Evolutionary conservation across 2,113 vertebrate genomes (phyloP), one percentile per base, ranked within the genome.

Genomic region (Ivindomyrus marchei): DNA sequence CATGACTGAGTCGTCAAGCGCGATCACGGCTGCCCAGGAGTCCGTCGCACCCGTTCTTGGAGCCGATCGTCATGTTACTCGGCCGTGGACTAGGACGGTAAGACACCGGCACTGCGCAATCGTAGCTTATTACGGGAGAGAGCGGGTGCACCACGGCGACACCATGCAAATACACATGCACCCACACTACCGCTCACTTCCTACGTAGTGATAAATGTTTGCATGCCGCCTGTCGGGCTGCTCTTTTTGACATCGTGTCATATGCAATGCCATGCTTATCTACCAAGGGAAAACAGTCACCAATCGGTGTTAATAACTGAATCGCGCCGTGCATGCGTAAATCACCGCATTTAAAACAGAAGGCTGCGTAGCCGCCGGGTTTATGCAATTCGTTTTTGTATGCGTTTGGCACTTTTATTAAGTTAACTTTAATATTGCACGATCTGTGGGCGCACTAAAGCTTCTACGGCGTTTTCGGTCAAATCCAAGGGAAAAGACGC

Each of bases 1-100:
- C 89, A 27, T 87, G 66, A 90, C 17, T 87, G 36, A 74, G 36
- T 21, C 74, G 74, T 42, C 74, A 24, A 39, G n/a, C 27, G 84
- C 24, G 24, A 49, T 47, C 84, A 49, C 47, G 4, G 47, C 45
- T 46, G 84, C 47, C 84, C 84, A n/a, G 84, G 84, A 24, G 47
- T 83, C 49, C 74, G 53, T 70, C 17, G 52, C 88, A 58, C 74
- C 42, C 56, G 24, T 27, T 11, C 47, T 62, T 31, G 42, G 36
- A 80, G 83, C 88, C 70, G 87, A 50, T 46, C 42, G n/a, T n/a
- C 42, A 58, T 88, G 90, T n/a, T 39, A 62, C 50, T 77, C 66
- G 87, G 80, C n/a, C 53, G 52, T 45, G 70, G 50, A 84, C 36
- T 17, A 56, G 27, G 56, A 88, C 89, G 89, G 89, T 90, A 90